phyloP scores from a whole-genome alignment of 2,888 invertebrate species.

The Altica lythri region DNA sequence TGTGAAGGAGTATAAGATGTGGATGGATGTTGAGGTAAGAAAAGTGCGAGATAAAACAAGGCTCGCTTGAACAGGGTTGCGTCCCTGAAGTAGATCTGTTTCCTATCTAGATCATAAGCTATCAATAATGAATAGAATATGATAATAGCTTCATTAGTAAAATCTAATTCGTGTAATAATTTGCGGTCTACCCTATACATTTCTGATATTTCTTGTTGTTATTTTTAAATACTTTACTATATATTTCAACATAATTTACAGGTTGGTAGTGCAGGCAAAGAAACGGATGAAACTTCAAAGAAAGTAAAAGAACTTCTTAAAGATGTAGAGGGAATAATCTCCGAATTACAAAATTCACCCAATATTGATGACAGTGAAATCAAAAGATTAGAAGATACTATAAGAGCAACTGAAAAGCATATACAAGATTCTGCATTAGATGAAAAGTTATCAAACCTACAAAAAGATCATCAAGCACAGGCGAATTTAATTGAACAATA shows the following conservation, averaged over 20 bases:
- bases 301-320: slow-evolving; percentile 80
- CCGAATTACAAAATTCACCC: slow-evolving; percentile 74
- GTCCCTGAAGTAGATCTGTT: too few species aligned
- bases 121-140: too few species aligned
- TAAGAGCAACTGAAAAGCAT: slow-evolving; percentile 72
- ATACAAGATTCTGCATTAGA: slow-evolving; percentile 75
- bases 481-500: slow-evolving; percentile 78
- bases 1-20: too few species aligned
- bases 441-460: slow-evolving; percentile 73
- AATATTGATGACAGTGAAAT: slow-evolving; percentile 72
- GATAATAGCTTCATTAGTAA: too few species aligned
- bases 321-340: slow-evolving; percentile 77
- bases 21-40: too few species aligned
- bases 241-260: too few species aligned
- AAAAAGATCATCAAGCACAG: slow-evolving; percentile 62
- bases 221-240: slow-evolving; percentile 5
- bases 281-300: slow-evolving; percentile 78
- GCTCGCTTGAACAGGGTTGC: too few species aligned
- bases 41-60: too few species aligned
- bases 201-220: background rate
- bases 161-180: too few species aligned
- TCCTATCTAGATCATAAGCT: too few species aligned
- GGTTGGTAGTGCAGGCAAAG: slow-evolving; percentile 88
- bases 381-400: slow-evolving; percentile 64
- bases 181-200: too few species aligned